Evolutionary conservation across 2,888 invertebrate species (phyloP), one percentile per base, ranked within the genome.

Genomic region (Athetis lepigone): DNA sequence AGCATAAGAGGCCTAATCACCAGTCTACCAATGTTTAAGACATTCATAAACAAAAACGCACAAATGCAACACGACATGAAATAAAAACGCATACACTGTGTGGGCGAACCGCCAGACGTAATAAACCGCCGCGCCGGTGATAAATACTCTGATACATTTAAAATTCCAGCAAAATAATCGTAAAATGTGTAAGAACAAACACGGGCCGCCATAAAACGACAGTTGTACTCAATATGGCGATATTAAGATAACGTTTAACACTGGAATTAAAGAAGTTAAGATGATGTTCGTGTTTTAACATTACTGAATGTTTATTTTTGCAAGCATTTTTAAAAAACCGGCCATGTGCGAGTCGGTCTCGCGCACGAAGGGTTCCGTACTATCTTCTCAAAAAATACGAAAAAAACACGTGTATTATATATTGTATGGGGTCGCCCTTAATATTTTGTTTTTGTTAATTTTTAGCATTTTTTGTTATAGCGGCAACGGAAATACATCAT

Each of bases 161-260:
- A 58, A 73, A 74, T 60, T 62, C 67, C 72, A 66, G 62, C 71
- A 55, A 75, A 73, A 70, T 4, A 13, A 37, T 56, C 67, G 43
- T 83, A 70, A 79, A 79, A 71, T 54, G 37, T 42, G 43, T 71
- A 51, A 67, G 69, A 70, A 76, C 75, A 82, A 79, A 77, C 74
- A 71, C 59, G 42, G 13, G 25, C 72, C 71, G 70, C 72, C 63
- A 11, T 65, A 60, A 70, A 61, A 56, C 66, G 67, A 55, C 61
- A 57, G 63, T 69, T 70, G 52, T 56, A 62, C 47, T 60, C 42
- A 75, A 80, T 68, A 70, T 50, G 37, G 52, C 42, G 60, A 42
- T 59, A 67, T 75, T 58, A 59, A 76, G 75, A 78, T 76, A 73
- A 76, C 39, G 19, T 29, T 54, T 9, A 29, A 69, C 49, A 68